These are phyloP conservation scores for Troides aeacus DNA, from an alignment of 2,888 invertebrate species.

Conservation along the genomic window DNA sequence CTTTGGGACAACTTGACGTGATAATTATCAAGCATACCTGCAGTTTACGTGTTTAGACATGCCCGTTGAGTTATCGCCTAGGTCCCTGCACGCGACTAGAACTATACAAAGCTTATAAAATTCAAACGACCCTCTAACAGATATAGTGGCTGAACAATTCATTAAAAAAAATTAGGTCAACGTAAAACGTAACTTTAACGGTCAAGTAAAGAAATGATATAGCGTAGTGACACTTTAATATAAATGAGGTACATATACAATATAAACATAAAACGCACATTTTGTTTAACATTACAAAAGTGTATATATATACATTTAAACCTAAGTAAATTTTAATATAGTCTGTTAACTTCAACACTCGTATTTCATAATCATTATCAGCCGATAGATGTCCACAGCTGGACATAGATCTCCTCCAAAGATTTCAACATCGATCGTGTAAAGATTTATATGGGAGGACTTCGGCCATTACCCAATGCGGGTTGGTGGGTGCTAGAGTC, in stretches of 20 bases:
- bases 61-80: conserved; percentile 30
- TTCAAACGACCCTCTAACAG: conserved; percentile 8
- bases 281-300: no score
- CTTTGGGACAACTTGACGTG: conserved; percentile 11
- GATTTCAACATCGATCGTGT: no score
- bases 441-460: no score
- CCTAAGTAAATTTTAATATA: no score
- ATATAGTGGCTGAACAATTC: conserved; percentile 18
- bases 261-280: no score
- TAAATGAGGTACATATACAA: not conserved
- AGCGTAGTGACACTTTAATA: not conserved
- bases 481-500: no score
- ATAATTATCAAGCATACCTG: conserved; percentile 28
- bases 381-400: no score
- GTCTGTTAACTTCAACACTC: no score
- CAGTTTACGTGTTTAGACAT: conserved; percentile 23
- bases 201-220: not conserved
- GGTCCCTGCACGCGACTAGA: conserved; percentile 25
- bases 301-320: no score
- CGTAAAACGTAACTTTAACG: conserved; percentile 4
- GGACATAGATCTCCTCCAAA: no score
- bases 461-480: no score
- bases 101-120: conserved; percentile 26
- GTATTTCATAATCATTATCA: no score
- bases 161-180: conserved; percentile 23